Base-by-base conservation (phyloP, 2,888 invertebrate species). In the Stenodema calcarata region DNA sequence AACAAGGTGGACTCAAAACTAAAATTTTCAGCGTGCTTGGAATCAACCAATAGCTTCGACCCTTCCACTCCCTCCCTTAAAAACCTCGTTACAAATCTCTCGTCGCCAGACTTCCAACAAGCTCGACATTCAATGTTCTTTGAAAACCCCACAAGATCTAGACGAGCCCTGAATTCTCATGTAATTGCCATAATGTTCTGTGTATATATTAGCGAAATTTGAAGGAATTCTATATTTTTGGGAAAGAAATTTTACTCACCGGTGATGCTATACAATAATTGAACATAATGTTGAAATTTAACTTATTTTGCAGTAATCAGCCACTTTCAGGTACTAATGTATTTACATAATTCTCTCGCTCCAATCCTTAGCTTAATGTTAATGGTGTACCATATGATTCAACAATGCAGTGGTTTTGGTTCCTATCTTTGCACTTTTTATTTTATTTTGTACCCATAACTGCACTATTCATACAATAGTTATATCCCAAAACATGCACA, bases 1-100 rank as follows among this genome's bases (percentile, higher is more conserved):
- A 86, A 50, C 87, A 81, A 78, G 78, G 84, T 94, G 92, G 94
- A 93, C 93, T 96, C 91, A 96, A 95, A 94, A 95, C 94, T 92
- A 96, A 96, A 94, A 93, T 96, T 92, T 95, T 96, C 93, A 95
- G 95, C 93, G 96, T 94, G 91, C 93, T 96, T 92, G 96, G 96
- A 90, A 89, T 90, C 89, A 90, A 90, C 90, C 86, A 87, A 83
- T 84, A 82, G 42, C 79, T 54, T 50, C 76, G 76, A 54, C 54
- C 47, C 42, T 41, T 75, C 35, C 75, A 85, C 35, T 35, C 23
- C 47, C 41, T 80, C 30, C 80, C 35, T 23, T 82, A 18, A 9
- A 54, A 50, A 54, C 1, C 9, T 23, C 23, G 62, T 62, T 23
- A 23, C 11, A 62, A 62, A 54, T 18, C 62, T 6, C 23, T 62